These are phyloP conservation scores for Passer domesticus DNA, from an alignment of 2,113 vertebrate species.

Conservation along the genomic window DNA sequence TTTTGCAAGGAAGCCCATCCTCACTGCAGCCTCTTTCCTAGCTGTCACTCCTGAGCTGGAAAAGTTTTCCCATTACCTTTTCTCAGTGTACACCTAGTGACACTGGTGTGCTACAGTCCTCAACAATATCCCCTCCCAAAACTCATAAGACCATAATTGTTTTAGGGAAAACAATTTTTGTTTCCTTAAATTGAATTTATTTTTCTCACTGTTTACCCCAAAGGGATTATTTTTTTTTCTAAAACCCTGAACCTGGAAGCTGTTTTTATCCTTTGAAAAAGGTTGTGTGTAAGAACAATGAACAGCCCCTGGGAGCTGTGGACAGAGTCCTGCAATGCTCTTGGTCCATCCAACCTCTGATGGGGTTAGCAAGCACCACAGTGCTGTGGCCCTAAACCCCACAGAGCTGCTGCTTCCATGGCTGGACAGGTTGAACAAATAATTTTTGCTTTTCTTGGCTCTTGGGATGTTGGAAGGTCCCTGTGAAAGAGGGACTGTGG, in stretches of 20 bases:
- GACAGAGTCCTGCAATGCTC: background rate
- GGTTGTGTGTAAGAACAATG: background rate
- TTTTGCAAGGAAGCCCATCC: background rate
- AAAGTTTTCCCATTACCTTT: background rate
- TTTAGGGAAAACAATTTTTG: background rate
- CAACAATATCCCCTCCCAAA: background rate
- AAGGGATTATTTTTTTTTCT: background rate
- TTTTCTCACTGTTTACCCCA: background rate
- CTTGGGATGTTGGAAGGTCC: background rate
- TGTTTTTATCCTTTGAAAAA: background rate
- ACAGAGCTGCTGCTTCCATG: background rate
- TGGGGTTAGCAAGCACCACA: too few relatives aligned
- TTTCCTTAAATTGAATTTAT: background rate
- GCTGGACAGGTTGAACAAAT: accelerated
- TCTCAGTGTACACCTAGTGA: background rate
- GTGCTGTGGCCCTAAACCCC: background rate
- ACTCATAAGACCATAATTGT: background rate
- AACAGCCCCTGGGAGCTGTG: background rate
- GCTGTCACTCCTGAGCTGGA: background rate
- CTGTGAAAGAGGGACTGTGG: background rate
- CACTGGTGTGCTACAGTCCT: accelerated
- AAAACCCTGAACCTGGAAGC: background rate
- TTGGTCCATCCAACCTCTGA: background rate
- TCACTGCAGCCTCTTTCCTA: background rate
- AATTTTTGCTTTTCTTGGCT: background rate